These are phyloP conservation scores for Erebia palarica DNA, from an alignment of 2,888 invertebrate species.

Conservation along the genomic window DNA sequence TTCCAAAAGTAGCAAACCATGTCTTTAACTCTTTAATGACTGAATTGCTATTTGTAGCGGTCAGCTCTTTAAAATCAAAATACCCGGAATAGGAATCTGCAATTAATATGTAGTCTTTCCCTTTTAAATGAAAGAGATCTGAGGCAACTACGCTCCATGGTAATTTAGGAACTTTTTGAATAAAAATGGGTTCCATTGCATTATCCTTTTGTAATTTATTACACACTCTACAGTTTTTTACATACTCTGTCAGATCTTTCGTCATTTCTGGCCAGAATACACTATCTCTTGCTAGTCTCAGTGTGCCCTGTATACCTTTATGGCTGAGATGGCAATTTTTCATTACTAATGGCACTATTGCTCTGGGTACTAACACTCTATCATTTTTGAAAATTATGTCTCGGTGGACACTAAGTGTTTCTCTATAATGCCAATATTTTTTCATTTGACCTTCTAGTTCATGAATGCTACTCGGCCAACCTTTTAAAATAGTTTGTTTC, in stretches of 20 bases:
- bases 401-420: background rate
- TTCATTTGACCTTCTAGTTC: background rate
- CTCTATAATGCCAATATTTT: slow-evolving; percentile 1
- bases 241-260: background rate
- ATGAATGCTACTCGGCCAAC: background rate
- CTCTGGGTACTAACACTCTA: background rate
- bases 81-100: background rate
- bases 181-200: background rate
- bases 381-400: slow-evolving; percentile 1
- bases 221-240: background rate
- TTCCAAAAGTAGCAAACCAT: background rate
- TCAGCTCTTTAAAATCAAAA: slow-evolving; percentile 4
- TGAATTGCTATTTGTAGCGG: background rate
- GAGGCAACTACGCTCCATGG: background rate
- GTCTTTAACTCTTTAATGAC: background rate
- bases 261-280: slow-evolving; percentile 1
- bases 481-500: background rate
- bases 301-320: background rate
- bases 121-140: slow-evolving; percentile 2
- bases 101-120: background rate
- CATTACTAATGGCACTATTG: background rate
- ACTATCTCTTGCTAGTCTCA: background rate
- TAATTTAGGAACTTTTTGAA: background rate
- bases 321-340: background rate
- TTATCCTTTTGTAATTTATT: background rate